These are phyloP conservation scores for Rhinichthys osculus DNA, from an alignment of 2,797 vertebrate genomes.

Conservation along the genomic window DNA sequence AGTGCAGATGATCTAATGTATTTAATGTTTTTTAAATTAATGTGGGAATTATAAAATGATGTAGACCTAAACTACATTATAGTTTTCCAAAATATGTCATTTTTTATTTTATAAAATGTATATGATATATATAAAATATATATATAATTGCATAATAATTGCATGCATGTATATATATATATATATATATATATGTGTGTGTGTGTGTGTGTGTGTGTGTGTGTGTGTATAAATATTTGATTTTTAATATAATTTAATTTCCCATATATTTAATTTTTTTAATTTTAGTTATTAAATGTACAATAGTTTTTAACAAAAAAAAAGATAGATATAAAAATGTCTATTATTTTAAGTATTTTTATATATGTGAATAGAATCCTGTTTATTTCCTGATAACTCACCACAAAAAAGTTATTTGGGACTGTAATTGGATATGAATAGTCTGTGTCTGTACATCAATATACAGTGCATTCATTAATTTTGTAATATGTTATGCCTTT, in stretches of 20 bases:
- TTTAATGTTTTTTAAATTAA: background rate
- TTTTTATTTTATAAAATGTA: too few species aligned
- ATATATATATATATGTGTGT: too few species aligned
- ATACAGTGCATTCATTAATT: background rate
- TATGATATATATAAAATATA: too few species aligned
- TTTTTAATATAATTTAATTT: too few species aligned
- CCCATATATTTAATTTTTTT: background rate
- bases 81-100: background rate
- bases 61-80: background rate
- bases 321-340: background rate
- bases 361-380: background rate
- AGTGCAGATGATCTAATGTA: background rate
- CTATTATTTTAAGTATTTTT: background rate
- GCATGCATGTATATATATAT: too few species aligned
- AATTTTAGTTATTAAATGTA: background rate
- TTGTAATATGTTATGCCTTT: background rate
- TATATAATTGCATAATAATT: too few species aligned
- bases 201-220: too few species aligned
- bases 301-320: background rate
- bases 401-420: background rate
- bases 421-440: background rate
- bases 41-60: too few species aligned
- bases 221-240: too few species aligned
- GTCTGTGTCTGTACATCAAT: background rate
- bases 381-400: background rate